These are phyloP conservation scores for Strongylocentrotus purpuratus DNA, from an alignment of 35 echinoderm and acorn worm genomes.

Conservation along the genomic window DNA sequence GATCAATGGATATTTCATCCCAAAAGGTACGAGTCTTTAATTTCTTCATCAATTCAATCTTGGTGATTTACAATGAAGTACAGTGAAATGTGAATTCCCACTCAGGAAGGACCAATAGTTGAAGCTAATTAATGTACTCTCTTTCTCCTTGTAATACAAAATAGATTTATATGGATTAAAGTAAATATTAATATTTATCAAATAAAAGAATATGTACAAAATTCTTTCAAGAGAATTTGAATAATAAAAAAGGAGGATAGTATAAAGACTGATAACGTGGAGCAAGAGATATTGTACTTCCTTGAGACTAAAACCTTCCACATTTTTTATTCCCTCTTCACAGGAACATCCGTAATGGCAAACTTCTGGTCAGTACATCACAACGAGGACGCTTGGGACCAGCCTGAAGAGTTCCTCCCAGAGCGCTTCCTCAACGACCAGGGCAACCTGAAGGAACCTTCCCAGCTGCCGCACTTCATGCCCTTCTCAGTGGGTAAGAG, in stretches of 20 bases:
- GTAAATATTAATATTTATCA: too few relatives aligned
- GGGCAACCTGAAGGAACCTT: slow-evolving; percentile 68
- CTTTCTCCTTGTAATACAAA: too few relatives aligned
- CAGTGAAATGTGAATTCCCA: too few relatives aligned
- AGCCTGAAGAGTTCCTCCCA: slow-evolving; percentile 91
- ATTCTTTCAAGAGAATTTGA: too few relatives aligned
- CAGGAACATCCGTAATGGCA: slow-evolving; percentile 94
- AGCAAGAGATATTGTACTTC: not conserved
- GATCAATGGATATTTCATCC: slow-evolving; percentile 91
- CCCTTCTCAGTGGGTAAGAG: slow-evolving; percentile 95
- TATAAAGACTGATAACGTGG: not conserved
- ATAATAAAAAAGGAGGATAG: too few relatives aligned
- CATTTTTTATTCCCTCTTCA: not conserved
- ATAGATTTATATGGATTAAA: too few relatives aligned
- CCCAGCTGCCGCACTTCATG: slow-evolving; percentile 93
- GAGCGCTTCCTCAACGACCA: slow-evolving; percentile 89
- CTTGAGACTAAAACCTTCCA: not conserved
- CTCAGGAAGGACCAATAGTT: too few relatives aligned
- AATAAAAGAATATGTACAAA: too few relatives aligned
- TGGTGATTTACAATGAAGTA: too few relatives aligned
- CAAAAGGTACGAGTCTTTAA: slow-evolving; percentile 83
- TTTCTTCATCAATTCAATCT: slow-evolving; percentile 55
- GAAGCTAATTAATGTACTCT: too few relatives aligned
- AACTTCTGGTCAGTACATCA: slow-evolving; percentile 99
- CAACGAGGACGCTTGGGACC: slow-evolving; percentile 77